Evolutionary conservation across 1,140 invertebrate genomes (phyloP).

Genomic region (Drosophila leontia): DNA sequence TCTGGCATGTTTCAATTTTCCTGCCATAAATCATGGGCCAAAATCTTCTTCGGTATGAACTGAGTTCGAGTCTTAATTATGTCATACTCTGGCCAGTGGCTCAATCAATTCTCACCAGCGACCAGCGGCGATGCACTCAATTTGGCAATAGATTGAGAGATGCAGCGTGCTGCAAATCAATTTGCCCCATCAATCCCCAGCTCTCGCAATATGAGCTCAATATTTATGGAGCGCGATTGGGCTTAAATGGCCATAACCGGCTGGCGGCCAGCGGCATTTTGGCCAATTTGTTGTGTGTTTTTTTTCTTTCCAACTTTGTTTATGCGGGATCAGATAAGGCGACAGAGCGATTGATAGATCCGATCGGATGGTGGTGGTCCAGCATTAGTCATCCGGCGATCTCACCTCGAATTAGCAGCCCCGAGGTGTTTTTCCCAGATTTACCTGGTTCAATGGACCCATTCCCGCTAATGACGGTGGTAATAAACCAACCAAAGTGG

Average conservation of each 20-base stretch:
- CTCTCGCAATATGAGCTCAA: conserved; percentile 39
- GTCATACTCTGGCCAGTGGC: conserved; percentile 45
- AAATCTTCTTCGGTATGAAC: conserved; percentile 7
- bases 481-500: conserved; percentile 10
- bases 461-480: conserved; percentile 25
- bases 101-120: conserved; percentile 49
- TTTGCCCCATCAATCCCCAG: conserved; percentile 53
- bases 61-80: conserved; percentile 53
- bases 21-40: conserved; percentile 37
- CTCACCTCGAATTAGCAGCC: conserved; percentile 31
- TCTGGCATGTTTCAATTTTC: conserved; percentile 31
- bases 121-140: conserved; percentile 45
- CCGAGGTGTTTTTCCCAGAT: conserved; percentile 6
- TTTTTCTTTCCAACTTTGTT: conserved; percentile 11
- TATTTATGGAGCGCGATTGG: conserved; percentile 66
- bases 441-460: conserved; percentile 25
- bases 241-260: conserved; percentile 59
- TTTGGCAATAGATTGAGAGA: conserved; percentile 60
- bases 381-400: conserved; percentile 40
- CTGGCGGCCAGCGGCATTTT: conserved; percentile 32
- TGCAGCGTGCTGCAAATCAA: conserved; percentile 62
- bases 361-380: conserved; percentile 21
- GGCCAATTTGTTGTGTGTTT: conserved; percentile 50
- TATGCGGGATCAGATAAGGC: conserved; percentile 40
- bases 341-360: conserved; percentile 34